Evolutionary conservation across 2,113 vertebrate species (phyloP), one percentile per base, ranked within the genome.

Genomic region (Chaetodon auriga): DNA sequence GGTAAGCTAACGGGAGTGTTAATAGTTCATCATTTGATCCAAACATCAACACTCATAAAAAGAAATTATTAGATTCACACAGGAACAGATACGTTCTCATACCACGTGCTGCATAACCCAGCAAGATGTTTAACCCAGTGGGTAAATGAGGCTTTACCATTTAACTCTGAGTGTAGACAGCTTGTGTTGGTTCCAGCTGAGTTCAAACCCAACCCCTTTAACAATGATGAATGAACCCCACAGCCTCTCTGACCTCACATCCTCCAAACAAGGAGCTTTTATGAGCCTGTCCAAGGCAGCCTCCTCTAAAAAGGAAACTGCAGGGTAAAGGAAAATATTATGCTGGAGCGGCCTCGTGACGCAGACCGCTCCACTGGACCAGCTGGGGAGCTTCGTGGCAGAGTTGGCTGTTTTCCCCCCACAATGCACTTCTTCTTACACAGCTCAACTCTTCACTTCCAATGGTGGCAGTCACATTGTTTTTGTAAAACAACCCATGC

Each of bases 321-420:
- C 81, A 57, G 82, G 80, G 57, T 82, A 53, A 87, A 87, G 91
- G 91, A 90, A 93, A 94, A 92, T 90, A 89, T 91, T 81, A 65
- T 63, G 85, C 88, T 80, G 58, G 14, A 80, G 76, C 14, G 18
- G 81, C 81, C 53, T 35, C n/a, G 85, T 86, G 83, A 87, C 64
- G 55, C 66, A 83, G 65, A 62, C 23, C 8, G 4, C 54, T 69
- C 68, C 49, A 43, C 51, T 19, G 15, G 43, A 61, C 63, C 87
- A 89, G 87, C 80, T 86, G 81, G 70, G 55, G 66, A 89, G 77
- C 21, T 86, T 85, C 1, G 38, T 61, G 66, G 80, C 71, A 60
- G 23, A 55, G 43, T 16, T 30, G 12, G 23, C 45, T 30, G 55
- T 12, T 69, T 64, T 51, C 13, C 7, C 46, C 14, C 48, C 18